phyloP scores from a whole-genome alignment of 2,113 vertebrate species.

The Tylochromis polylepis region DNA sequence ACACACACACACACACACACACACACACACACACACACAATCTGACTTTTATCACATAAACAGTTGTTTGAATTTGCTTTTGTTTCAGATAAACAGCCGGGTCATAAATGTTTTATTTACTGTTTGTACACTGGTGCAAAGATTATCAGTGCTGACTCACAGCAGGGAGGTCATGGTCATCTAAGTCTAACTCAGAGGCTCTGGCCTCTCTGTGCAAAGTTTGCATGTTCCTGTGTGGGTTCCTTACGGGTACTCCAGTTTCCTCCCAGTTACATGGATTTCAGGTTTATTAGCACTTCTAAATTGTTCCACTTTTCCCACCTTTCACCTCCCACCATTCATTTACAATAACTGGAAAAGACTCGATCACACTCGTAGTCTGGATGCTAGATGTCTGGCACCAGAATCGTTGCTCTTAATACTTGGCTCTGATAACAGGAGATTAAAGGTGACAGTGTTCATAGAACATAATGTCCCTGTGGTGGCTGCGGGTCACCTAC shows the following conservation, averaged over 20 bases:
- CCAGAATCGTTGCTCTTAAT: not conserved
- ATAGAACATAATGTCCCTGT: not conserved
- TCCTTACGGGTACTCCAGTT: no score
- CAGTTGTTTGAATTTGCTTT: not conserved
- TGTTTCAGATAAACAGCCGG: not conserved
- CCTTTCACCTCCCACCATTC: no score
- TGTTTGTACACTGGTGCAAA: not conserved
- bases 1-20: not conserved
- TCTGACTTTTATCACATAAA: not conserved
- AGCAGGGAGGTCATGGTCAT: not conserved
- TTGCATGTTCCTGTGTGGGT: not conserved
- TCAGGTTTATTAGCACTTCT: accelerated
- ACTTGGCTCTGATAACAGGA: not conserved
- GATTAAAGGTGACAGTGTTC: not conserved
- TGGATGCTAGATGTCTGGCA: not conserved
- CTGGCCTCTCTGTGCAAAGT: not conserved
- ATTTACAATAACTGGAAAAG: not conserved
- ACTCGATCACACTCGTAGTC: not conserved
- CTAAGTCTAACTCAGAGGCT: not conserved
- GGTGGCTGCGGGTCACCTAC: not conserved
- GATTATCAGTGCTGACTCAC: not conserved
- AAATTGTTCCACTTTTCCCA: not conserved
- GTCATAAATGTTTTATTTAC: not conserved
- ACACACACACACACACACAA: not conserved
- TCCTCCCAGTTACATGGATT: not conserved